phyloP scores from a whole-genome alignment of 2,888 invertebrate species.

The Bellardia bayeri region DNA sequence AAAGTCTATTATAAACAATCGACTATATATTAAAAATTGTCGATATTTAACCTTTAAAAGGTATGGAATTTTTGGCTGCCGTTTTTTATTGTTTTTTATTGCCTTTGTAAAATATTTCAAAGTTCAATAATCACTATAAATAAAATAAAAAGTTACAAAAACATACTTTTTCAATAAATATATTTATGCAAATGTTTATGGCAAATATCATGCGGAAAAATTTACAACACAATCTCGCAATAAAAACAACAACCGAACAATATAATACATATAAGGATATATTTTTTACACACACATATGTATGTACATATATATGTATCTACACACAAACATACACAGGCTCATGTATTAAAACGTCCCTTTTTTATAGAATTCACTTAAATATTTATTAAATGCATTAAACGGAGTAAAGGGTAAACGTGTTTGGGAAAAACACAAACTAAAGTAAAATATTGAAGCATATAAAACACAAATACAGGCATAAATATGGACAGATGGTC shows the following conservation, averaged over 20 bases:
- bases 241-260: conserved; percentile 15
- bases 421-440: conserved; percentile 24
- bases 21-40: not conserved
- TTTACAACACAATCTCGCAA: conserved; percentile 47
- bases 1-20: too few relatives aligned
- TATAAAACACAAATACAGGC: conserved; percentile 31
- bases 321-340: not conserved
- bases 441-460: conserved; percentile 42
- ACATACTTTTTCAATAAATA: conserved; percentile 1
- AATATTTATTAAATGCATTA: conserved; percentile 73
- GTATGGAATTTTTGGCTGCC: not conserved
- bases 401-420: conserved; percentile 61
- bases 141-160: conserved; percentile 22
- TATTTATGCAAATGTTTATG: conserved; percentile 63
- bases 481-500: not conserved
- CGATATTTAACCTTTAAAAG: conserved; percentile 23
- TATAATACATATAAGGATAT: not conserved
- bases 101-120: conserved; percentile 5
- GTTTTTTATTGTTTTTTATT: not conserved
- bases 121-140: conserved; percentile 31
- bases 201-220: conserved; percentile 61
- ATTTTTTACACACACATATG: not conserved
- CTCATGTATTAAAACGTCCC: conserved; percentile 43
- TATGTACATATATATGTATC: not conserved
- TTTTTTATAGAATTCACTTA: conserved; percentile 66